Conservation (phyloP, 1,140 invertebrate genomes). For the Cotesia typhae region DNA sequence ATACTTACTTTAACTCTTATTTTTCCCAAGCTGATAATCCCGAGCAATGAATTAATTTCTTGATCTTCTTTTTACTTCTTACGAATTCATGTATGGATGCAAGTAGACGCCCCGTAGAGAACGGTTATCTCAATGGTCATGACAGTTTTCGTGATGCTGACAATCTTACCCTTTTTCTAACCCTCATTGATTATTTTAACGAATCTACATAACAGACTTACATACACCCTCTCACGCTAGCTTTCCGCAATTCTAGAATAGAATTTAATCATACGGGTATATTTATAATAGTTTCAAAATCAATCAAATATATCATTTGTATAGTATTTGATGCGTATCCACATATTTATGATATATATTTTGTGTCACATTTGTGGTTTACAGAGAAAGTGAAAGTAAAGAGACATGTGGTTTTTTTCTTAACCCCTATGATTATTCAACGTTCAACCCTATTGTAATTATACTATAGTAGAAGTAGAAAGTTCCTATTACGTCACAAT, state of each 20-base stretch:
- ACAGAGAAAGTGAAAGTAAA: constrained; percentile 24
- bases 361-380: neutral
- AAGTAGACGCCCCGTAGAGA: too few species aligned
- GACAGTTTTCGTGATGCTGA: too few species aligned
- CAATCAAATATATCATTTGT: constrained; percentile 51
- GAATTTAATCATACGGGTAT: constrained; percentile 60
- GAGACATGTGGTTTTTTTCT: constrained; percentile 51
- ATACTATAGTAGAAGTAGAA: neutral
- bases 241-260: constrained; percentile 54
- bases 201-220: constrained; percentile 13
- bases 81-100: too few species aligned
- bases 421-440: constrained; percentile 22
- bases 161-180: neutral
- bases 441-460: constrained; percentile 18
- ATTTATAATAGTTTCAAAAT: constrained; percentile 62
- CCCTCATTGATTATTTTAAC: constrained; percentile 20
- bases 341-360: neutral
- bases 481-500: too few species aligned
- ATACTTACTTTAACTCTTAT: too few species aligned
- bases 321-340: constrained; percentile 16
- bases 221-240: neutral
- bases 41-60: too few species aligned
- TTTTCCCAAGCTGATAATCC: too few species aligned
- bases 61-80: too few species aligned
- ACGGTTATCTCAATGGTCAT: too few species aligned